Conservation (phyloP, 2,888 invertebrate species). For the Trichogramma evanescens region DNA sequence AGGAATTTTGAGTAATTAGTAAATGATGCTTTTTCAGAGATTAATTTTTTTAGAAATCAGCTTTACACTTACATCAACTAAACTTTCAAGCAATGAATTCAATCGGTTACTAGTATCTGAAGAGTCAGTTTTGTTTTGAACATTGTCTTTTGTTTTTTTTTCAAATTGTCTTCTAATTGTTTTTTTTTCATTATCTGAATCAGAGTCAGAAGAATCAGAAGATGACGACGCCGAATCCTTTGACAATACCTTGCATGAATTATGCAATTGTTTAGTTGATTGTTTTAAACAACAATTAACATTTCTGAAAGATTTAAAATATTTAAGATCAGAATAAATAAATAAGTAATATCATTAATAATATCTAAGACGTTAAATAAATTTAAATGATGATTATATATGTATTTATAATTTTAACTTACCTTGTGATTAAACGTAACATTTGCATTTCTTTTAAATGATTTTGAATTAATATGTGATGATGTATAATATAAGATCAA, state of each 20-base stretch:
- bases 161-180: conserved; percentile 5
- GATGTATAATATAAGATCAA: too few relatives aligned
- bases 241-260: conserved; percentile 3
- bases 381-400: neutral
- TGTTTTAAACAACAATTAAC: conserved; percentile 11
- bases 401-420: neutral
- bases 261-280: conserved; percentile 13
- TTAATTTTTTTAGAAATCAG: conserved; percentile 18
- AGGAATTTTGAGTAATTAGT: neutral
- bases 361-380: conserved; percentile 1
- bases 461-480: too few relatives aligned
- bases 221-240: conserved; percentile 10
- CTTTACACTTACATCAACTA: conserved; percentile 23
- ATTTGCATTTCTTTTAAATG: conserved; percentile 9
- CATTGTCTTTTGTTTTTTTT: conserved; percentile 9
- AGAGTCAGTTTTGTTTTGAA: neutral
- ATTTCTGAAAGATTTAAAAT: conserved; percentile 4
- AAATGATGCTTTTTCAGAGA: neutral
- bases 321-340: conserved; percentile 3
- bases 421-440: conserved; percentile 16
- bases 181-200: conserved; percentile 22
- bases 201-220: conserved; percentile 23
- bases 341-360: neutral
- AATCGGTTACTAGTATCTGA: conserved; percentile 1
- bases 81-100: conserved; percentile 17